Evolutionary conservation across 2,797 vertebrate species (phyloP).

Genomic region (Sebastes glaucus): DNA sequence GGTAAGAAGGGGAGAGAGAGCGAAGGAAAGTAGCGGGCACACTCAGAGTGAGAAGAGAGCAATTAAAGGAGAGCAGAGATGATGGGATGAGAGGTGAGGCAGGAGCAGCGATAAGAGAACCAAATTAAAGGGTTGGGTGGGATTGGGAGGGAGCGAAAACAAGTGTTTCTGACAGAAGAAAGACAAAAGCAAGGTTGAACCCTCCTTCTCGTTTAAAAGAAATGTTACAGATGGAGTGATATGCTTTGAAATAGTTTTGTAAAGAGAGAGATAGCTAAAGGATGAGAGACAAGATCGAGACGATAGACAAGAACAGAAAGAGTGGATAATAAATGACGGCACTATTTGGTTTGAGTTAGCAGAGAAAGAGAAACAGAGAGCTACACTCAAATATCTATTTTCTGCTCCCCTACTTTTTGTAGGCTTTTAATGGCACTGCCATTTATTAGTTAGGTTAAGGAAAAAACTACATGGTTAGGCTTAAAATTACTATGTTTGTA

Average conservation of each 20-base stretch:
- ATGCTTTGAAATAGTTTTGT: not conserved
- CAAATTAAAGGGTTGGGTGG: slow-evolving; percentile 10
- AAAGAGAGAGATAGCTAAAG: not conserved
- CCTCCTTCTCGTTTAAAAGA: not conserved
- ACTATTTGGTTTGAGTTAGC: not conserved
- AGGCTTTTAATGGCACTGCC: not conserved
- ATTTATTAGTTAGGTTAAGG: not conserved
- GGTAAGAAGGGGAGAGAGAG: not conserved
- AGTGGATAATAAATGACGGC: not conserved
- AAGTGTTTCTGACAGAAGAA: slow-evolving; percentile 27
- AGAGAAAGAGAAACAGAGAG: not conserved
- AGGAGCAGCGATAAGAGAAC: not conserved
- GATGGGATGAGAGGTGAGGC: slow-evolving; percentile 20
- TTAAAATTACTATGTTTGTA: too few relatives aligned
- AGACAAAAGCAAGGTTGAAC: slow-evolving; percentile 12
- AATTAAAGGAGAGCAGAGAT: slow-evolving; percentile 30
- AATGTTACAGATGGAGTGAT: not conserved
- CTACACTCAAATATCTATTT: not conserved
- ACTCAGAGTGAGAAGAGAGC: slow-evolving; percentile 20
- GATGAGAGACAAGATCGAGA: not conserved
- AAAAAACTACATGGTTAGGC: too few relatives aligned
- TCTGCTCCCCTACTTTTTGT: not conserved
- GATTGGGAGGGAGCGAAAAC: not conserved
- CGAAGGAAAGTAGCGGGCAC: not conserved
- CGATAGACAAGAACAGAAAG: not conserved